Percentiles rank a stretch among this genome's conserved stretches.
Evolutionary conservation across 2,888 invertebrate genomes (phyloP).

Genomic region (Alitta virens): DNA sequence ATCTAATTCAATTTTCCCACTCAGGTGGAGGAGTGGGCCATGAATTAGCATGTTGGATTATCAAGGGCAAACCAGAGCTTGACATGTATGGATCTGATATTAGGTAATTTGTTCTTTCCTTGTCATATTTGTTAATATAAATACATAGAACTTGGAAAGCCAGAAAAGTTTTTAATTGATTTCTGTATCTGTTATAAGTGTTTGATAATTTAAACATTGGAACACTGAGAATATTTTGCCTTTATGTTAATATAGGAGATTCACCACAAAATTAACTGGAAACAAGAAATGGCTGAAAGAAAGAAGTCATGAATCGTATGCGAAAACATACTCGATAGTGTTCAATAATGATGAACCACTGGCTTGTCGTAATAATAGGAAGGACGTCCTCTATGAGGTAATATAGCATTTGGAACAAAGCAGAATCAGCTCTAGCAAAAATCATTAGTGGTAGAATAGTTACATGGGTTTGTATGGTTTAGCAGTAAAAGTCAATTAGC

Average conservation of each 20-base stretch:
- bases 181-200: no score
- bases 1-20: no score
- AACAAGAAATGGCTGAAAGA: conserved; percentile 76
- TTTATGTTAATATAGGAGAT: conserved; percentile 60
- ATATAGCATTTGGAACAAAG: no score
- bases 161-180: no score
- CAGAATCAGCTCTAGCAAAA: no score
- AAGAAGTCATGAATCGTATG: conserved; percentile 86
- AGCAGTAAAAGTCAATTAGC: no score
- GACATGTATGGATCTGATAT: conserved; percentile 87
- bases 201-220: no score
- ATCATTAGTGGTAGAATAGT: no score
- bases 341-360: conserved; percentile 82
- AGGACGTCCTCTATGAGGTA: conserved; percentile 69
- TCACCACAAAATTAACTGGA: conserved; percentile 71
- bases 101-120: conserved; percentile 57
- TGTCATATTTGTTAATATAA: no score
- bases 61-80: conserved; percentile 76
- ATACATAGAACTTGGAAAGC: no score
- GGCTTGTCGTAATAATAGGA: conserved; percentile 73
- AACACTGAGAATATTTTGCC: no score
- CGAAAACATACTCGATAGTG: conserved; percentile 77
- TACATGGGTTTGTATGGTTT: no score
- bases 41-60: conserved; percentile 82
- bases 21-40: conserved; percentile 82